Conservation (phyloP, 2,797 vertebrate genomes). For the Molossus alvarezi region DNA sequence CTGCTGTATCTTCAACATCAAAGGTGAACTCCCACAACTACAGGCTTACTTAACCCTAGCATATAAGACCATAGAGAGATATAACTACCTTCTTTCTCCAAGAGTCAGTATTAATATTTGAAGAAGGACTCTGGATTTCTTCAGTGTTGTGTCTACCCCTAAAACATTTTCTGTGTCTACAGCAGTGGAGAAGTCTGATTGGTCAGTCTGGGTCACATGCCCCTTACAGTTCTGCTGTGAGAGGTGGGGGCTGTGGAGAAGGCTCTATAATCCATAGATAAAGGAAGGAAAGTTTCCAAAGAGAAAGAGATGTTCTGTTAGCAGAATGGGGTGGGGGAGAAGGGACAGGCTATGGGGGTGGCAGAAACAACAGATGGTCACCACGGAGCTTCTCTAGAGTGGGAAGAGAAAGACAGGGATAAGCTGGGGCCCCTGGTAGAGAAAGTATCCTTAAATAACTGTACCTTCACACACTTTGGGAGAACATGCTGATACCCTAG, state of each 20-base stretch:
- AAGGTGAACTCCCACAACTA: neutral
- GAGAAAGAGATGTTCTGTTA: conserved; percentile 32
- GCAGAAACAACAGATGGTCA: conserved; percentile 79
- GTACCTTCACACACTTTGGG: conserved; percentile 14
- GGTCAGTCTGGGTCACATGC: neutral
- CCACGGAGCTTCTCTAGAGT: conserved; percentile 76
- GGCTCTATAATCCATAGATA: neutral
- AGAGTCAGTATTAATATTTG: conserved; percentile 35
- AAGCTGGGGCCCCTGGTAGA: conserved; percentile 31
- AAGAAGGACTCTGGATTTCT: conserved; percentile 24
- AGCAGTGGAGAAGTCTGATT: conserved; percentile 24
- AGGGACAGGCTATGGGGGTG: conserved; percentile 29
- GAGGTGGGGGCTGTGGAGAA: neutral
- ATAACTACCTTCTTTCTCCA: conserved; percentile 43
- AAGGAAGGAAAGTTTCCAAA: conserved; percentile 41
- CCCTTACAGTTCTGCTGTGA: neutral
- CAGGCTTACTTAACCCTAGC: neutral
- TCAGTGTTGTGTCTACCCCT: neutral
- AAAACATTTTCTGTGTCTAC: neutral
- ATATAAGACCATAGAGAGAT: neutral
- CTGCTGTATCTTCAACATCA: neutral
- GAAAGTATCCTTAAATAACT: conserved; percentile 72
- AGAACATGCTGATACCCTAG: conserved; percentile 3
- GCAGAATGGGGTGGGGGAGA: neutral
- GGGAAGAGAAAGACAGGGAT: conserved; percentile 66